Conservation (phyloP, 2,888 invertebrate genomes). For the Rhagium mordax region DNA sequence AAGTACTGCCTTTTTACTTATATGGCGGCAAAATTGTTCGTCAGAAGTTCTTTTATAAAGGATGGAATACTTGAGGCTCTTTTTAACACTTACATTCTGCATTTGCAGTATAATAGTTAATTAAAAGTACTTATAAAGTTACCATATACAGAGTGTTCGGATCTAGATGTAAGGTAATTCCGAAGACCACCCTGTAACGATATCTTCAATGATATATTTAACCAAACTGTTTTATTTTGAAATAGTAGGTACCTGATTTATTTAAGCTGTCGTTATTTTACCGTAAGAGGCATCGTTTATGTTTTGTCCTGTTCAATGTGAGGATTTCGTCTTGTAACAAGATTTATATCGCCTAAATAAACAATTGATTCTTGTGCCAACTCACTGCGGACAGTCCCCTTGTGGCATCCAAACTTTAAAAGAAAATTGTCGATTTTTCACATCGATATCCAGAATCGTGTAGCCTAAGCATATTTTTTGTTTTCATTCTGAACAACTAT, state of each 20-base stretch:
- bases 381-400: no score
- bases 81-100: slow-evolving; percentile 4
- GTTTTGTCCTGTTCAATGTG: no score
- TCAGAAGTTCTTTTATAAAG: slow-evolving; percentile 38
- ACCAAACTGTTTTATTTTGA: neutral
- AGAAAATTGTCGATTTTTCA: no score
- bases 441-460: no score
- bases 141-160: neutral
- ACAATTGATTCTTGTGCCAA: no score
- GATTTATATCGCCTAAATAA: no score
- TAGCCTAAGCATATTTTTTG: no score
- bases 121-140: slow-evolving; percentile 22
- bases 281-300: neutral
- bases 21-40: neutral
- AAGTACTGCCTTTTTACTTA: neutral
- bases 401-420: no score
- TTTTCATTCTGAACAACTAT: no score
- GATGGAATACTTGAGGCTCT: slow-evolving; percentile 1
- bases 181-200: neutral
- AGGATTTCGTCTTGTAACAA: no score
- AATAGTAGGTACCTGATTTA: slow-evolving; percentile 6
- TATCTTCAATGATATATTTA: neutral
- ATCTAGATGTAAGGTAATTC: neutral
- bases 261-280: neutral
- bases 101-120: neutral